Base-by-base conservation (phyloP, 92 coral and sea anemone species). In the Siderastrea radians region DNA sequence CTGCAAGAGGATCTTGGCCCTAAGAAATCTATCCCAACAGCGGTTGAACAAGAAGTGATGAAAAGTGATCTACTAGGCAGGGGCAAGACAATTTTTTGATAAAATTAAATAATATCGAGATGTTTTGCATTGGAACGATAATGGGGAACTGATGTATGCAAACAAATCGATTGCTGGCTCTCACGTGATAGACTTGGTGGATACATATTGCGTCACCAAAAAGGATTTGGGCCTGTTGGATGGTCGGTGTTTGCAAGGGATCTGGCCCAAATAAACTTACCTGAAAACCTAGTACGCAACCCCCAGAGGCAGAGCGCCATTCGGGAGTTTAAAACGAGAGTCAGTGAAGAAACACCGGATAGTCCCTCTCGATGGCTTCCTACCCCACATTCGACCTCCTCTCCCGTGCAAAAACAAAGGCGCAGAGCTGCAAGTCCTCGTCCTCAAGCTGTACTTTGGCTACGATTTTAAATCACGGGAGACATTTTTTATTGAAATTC, bases 241-340 rank as follows among this genome's bases (percentile, higher is more conserved):
- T 59, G 68, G 38, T 16, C 68, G 6, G 43, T 63, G 38, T 16
- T 63, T 63, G 44, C 68, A 43, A 63, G 45, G 6, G 87, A 89
- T 3, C 79, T 85, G 5, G 90, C 84, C 6, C 57, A 43, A 58
- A 86, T 85, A 77, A 84, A 78, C 16, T 74, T 80, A 4, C 89
- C 80, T 3, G 80, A 83, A 26, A 61, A 89, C 26, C 51, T 84
- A 72, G 82, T 83, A 45, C 47, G 91, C 51, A 88, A 82, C 50
- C 78, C 77, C 49, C 84, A 75, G 7, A n/a, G 92, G 47, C 67
- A 75, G 55, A 53, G 19, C 6, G 79, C 72, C 53, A 65, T 80
- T 16, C 59, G 66, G n/a, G 81, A 75, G 1, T 74, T 60, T 50
- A 88, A 82, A 49, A 48, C 91, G 4, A 64, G 86, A 14, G 48